Evolutionary conservation across 2,888 invertebrate species (phyloP).

Genomic region (Cordylochernes scorpioides): DNA sequence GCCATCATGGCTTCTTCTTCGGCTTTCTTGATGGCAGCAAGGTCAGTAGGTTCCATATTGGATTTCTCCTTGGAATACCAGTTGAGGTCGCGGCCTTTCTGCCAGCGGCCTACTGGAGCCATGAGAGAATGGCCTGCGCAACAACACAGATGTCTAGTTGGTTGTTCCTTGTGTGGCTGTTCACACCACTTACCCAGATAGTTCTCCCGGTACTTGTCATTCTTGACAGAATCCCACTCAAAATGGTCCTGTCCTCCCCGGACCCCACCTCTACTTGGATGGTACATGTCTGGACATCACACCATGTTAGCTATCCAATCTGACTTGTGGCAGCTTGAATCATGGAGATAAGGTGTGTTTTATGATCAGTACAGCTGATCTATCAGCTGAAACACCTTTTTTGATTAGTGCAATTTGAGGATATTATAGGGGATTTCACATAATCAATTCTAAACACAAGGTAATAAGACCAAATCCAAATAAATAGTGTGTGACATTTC

Average conservation of each 20-base stretch:
- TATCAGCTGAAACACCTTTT: no score
- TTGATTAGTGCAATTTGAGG: no score
- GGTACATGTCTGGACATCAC: no score
- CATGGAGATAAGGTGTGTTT: no score
- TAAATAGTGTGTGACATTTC: no score
- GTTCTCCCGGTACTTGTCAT: conserved; percentile 15
- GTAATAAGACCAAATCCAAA: no score
- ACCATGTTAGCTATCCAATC: no score
- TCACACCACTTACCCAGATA: conserved; percentile 11
- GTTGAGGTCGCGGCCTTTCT: conserved; percentile 14
- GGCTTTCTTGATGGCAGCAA: conserved; percentile 11
- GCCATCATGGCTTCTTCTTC: conserved; percentile 14
- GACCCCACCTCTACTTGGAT: conserved; percentile 15
- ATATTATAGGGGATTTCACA: no score
- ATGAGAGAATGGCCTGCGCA: conserved; percentile 14
- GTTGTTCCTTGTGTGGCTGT: background rate
- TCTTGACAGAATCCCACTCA: conserved; percentile 15
- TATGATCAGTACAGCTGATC: no score
- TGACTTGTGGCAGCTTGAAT: no score
- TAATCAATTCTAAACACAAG: no score
- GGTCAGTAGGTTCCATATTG: conserved; percentile 3
- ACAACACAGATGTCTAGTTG: background rate
- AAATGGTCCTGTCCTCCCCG: conserved; percentile 16
- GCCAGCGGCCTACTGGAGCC: conserved; percentile 16
- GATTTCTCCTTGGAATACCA: conserved; percentile 14